Evolutionary conservation across 2,888 invertebrate genomes (phyloP), one percentile per base, ranked within the genome.

Genomic region (Trissolcus brochymenae): DNA sequence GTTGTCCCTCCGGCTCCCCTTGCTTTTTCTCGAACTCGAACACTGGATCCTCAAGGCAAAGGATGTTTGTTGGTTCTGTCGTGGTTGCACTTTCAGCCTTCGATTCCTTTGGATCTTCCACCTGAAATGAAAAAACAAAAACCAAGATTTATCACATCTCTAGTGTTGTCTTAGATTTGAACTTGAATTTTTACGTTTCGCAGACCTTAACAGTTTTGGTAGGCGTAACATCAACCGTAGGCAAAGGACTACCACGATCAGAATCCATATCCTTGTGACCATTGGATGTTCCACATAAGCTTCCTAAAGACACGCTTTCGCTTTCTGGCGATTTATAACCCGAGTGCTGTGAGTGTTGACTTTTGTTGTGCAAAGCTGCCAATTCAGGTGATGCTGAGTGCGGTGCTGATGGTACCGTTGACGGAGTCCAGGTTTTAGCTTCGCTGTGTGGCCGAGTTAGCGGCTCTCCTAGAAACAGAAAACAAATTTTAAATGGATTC

Each of bases 401-500:
- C 76, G 93, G 93, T 78, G 93, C 92, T 81, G 92, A 92, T 67
- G 92, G 92, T 80, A 92, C 91, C 81, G 91, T 90, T 80, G 93
- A 91, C 53, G 93, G 92, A 79, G 92, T 93, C 91, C 93, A 93
- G 79, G 93, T 94, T 90, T 95, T 95, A 87, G 95, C 94, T 92
- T 96, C 96, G 91, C 95, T 95, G 91, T 95, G 95, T 89, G 95
- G 95, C 90, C 95, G 93, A 90, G 94, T 94, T 89, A 94, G 92
- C 89, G 92, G 92, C 89, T 95, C 95, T 90, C 94, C 94, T 95
- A 90, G 21, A 53, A 16, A 49, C 19, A 40, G 40, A 14, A 51
- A 40, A 17, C 21, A 21, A 54, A 43, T 16, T 51, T 3, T 1
- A 19, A 17, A 9, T 51, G 9, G 1, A 17, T 51, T 11, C 17